Evolutionary conservation across 2,888 invertebrate species (phyloP).

Genomic region (Agriopis leucophaearia): DNA sequence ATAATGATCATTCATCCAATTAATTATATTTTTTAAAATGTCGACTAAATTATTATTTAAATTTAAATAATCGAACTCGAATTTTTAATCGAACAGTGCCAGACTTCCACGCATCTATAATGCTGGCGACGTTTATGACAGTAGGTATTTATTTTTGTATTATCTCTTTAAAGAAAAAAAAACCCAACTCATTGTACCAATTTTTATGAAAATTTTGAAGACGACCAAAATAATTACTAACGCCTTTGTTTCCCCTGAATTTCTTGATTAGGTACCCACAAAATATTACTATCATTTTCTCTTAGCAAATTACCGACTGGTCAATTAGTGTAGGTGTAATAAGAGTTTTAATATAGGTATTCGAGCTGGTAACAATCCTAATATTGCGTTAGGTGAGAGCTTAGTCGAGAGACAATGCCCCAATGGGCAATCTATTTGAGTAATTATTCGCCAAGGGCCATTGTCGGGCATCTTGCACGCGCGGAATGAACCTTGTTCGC

Average conservation of each 20-base stretch:
- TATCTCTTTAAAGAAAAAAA: too few relatives aligned
- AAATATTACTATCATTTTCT: constrained; percentile 9
- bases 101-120: too few relatives aligned
- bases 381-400: constrained; percentile 73
- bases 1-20: too few relatives aligned
- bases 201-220: too few relatives aligned
- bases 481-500: constrained; percentile 82
- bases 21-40: too few relatives aligned
- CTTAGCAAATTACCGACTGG: constrained; percentile 18
- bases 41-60: too few relatives aligned
- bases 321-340: constrained; percentile 33
- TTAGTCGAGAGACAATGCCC: constrained; percentile 80
- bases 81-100: too few relatives aligned
- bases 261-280: background rate
- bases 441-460: constrained; percentile 86
- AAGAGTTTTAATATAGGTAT: constrained; percentile 58
- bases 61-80: too few relatives aligned
- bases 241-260: background rate
- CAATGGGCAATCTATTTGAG: constrained; percentile 86
- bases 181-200: too few relatives aligned
- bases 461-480: constrained; percentile 85
- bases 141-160: too few relatives aligned
- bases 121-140: too few relatives aligned
- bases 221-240: too few relatives aligned
- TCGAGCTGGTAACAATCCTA: constrained; percentile 68